Conservation (phyloP, 1,140 invertebrate genomes). For the Lutraria rhynchaena region DNA sequence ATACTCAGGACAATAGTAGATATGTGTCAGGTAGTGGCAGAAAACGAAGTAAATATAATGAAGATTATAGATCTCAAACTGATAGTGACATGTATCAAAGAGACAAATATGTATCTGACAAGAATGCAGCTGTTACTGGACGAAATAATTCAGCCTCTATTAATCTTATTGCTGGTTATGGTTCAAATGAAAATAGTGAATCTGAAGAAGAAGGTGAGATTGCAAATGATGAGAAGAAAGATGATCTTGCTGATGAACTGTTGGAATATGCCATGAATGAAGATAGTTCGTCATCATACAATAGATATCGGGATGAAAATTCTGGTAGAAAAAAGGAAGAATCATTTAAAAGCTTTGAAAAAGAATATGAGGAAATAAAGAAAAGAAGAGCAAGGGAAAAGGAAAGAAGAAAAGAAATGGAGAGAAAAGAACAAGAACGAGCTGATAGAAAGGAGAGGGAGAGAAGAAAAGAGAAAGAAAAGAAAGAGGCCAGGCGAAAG, state of each 20-base stretch:
- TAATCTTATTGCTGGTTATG: constrained; percentile 79
- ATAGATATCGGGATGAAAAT: constrained; percentile 2
- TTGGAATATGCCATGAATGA: constrained; percentile 54
- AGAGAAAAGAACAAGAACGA: constrained; percentile 81
- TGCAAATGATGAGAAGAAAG: constrained; percentile 71
- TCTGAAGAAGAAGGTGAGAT: constrained; percentile 80
- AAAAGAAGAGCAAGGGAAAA: constrained; percentile 43
- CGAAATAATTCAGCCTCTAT: constrained; percentile 73
- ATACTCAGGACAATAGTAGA: constrained; percentile 34
- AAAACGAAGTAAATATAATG: constrained; percentile 23
- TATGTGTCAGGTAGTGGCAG: constrained; percentile 26
- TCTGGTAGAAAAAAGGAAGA: constrained; percentile 47
- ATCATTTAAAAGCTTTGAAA: constrained; percentile 58
- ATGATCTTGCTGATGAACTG: constrained; percentile 55
- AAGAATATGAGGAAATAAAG: constrained; percentile 54
- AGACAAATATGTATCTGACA: constrained; percentile 13
- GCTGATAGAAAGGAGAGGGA: constrained; percentile 66
- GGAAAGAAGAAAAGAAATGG: constrained; percentile 63
- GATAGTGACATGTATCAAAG: background rate
- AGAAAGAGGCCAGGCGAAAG: constrained; percentile 47
- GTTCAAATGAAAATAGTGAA: constrained; percentile 67
- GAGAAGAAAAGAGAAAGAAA: constrained; percentile 30
- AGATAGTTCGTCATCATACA: background rate
- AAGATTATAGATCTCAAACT: constrained; percentile 24
- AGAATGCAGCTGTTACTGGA: constrained; percentile 50